Conservation (phyloP, 2,113 vertebrate species). For the Psilopogon haemacephalus region DNA sequence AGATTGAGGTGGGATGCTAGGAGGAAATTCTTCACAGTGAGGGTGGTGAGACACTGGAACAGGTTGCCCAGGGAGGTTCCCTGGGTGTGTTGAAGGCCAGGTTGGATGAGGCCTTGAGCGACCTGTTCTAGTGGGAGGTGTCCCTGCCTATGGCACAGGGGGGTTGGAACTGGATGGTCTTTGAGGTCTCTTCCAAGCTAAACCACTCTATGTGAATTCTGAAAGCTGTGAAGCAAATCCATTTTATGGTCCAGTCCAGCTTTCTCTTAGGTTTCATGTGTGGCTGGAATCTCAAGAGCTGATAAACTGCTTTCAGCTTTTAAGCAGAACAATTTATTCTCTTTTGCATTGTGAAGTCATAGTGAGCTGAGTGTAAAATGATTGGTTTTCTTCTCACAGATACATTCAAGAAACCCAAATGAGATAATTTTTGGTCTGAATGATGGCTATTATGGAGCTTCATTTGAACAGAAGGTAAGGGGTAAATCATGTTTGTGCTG, state of each 20-base stretch:
- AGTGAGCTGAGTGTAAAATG: not conserved
- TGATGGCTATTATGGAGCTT: slow-evolving; percentile 97
- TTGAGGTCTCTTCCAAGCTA: too few species aligned
- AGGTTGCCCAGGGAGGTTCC: too few species aligned
- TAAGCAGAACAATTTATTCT: not conserved
- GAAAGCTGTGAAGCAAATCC: not conserved
- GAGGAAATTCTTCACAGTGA: too few species aligned
- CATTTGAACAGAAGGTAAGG: slow-evolving; percentile 92
- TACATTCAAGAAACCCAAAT: slow-evolving; percentile 93
- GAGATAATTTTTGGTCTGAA: slow-evolving; percentile 98
- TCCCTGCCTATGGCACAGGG: too few species aligned
- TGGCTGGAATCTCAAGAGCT: not conserved
- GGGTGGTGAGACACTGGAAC: too few species aligned
- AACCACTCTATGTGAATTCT: too few species aligned
- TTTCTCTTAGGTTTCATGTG: not conserved
- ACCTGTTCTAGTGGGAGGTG: too few species aligned
- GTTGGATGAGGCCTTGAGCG: too few species aligned
- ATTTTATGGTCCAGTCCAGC: not conserved
- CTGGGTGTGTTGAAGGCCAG: too few species aligned
- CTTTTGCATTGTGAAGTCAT: not conserved
- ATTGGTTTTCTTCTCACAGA: slow-evolving; percentile 74
- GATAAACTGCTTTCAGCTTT: not conserved
- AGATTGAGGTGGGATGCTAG: too few species aligned
- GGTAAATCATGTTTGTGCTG: not conserved
- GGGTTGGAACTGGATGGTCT: too few species aligned